Base-by-base conservation (phyloP, 2,113 vertebrate genomes). In the Empidonax alnorum region DNA sequence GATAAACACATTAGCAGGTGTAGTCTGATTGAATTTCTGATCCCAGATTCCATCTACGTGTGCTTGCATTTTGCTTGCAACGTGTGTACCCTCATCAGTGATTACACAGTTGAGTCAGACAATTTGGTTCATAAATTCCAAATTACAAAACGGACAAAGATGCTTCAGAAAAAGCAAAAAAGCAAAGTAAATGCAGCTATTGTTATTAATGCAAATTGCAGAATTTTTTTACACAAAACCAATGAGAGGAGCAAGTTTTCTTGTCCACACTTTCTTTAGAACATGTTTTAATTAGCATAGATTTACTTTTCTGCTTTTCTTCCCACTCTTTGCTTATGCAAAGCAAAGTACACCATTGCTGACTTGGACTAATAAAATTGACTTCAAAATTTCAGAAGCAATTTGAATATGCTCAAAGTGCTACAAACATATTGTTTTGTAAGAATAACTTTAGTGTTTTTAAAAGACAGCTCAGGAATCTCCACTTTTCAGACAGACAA, bases 61-160 rank as follows among this genome's bases (percentile, higher is more conserved):
- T 46, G 25, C 24, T 90, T 77, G 25, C 28, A 35, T 50, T 83
- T 41, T 35, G 19, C 22, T 86, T 74, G 67, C 33, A 73, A 28
- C 0, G 0, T 56, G 6, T 14, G 10, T 59, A 35, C 30, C 9
- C 12, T 74, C 16, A 44, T 52, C 52, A 46, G 22, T 55, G 65
- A 55, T 75, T 30, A 37, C 31, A 28, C 5, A 73, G 35, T 28
- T 65, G 9, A 27, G 19, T 78, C n/a, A 50, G 25, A 22, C 14
- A 35, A 63, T 75, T 88, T 31, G 11, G 65, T 94, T 92, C 30
- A 63, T 41, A 68, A 62, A 75, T 72, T 83, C 47, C 47, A 74
- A 74, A 68, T 78, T 84, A 56, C 24, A 67, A 84, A 78, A 30
- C 24, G 13, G 8, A 87, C 39, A 21, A 71, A 41, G n/a, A 62